A percentile compares a stretch with the other conserved stretches of the same genome.
Conservation (phyloP, 2,113 vertebrate genomes). For the Cynopterus brachyotis region DNA sequence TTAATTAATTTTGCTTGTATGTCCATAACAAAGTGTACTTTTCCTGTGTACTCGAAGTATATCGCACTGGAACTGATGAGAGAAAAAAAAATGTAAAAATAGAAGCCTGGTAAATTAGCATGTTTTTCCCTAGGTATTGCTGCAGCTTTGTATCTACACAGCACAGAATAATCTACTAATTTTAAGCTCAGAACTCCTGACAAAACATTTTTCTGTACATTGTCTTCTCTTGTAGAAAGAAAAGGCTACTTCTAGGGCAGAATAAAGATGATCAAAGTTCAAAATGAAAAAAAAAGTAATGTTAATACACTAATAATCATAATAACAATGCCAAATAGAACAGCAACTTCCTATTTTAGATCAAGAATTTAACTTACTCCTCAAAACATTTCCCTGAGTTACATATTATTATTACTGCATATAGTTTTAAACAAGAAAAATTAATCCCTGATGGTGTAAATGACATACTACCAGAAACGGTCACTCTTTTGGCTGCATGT, state of each 20-base stretch:
- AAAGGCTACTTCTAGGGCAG: fast-evolving
- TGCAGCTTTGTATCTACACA: neutral
- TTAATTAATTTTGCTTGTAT: neutral
- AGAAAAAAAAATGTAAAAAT: neutral
- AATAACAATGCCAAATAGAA: neutral
- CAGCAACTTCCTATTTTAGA: neutral
- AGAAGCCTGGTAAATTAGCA: neutral
- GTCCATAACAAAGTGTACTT: neutral
- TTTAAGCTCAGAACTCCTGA: neutral
- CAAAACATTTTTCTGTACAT: neutral
- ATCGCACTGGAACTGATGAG: neutral
- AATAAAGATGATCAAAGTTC: neutral
- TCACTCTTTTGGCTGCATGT: too few species aligned
- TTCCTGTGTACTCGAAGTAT: neutral
- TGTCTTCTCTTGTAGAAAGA: neutral
- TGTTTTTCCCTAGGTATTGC: neutral
- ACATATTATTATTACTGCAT: neutral
- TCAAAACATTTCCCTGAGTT: neutral
- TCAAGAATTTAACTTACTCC: too few species aligned
- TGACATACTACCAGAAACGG: too few species aligned
- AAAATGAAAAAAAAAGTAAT: neutral
- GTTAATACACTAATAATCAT: neutral
- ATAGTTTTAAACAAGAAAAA: too few species aligned
- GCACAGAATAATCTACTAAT: neutral
- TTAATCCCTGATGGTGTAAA: too few species aligned